Base-by-base conservation (phyloP, 2,888 invertebrate genomes). In the Flexamia atlantica region DNA sequence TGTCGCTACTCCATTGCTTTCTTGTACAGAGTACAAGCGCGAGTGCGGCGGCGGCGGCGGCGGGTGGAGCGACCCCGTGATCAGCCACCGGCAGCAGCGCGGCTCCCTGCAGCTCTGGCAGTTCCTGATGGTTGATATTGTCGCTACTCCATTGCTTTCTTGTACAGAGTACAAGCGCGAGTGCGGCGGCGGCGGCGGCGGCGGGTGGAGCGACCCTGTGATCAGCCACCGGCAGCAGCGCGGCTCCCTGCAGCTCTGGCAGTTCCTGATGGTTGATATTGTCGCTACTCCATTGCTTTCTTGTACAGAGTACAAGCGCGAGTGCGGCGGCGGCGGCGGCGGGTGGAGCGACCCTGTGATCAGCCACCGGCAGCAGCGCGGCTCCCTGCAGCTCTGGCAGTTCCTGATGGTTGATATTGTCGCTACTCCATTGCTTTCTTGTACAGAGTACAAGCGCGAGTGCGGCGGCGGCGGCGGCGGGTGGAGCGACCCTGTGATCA, bases 371-470 rank as follows among this genome's bases (percentile, higher is more conserved):
- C 76, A 76, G 20, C 92, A 92, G 85, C 92, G 97, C 46, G 97
- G 97, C 0, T 97, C 97, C 0, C 92, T 97, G 17, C 97, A 98
- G 89, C 91, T 98, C 81, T 98, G 98, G 98, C 98, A 98, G 91
- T 98, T 98, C 91, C 92, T 98, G 72, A 97, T 98, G 3, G 94
- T 96, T 0, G 91, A 97, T 4, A 89, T 97, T 60, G 95, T 94
- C 88, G 94, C 40, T 40, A 40, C 5, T 12, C 5, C 40, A 40
- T 40, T 12, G 7, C 5, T 12, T 40, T 12, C 40, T 5, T 40
- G 40, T 40, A 40, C 82, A 83, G 83, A 79, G 30, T 83, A 83
- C 68, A 83, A 83, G 68, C n/a, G 79, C 23, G 68, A 23, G 17
- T 57, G 60, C 10, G 68, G n/a, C n/a, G n/a, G n/a, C n/a, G n/a